phyloP scores from a whole-genome alignment of 2,113 vertebrate genomes.

The Passer montanus region DNA sequence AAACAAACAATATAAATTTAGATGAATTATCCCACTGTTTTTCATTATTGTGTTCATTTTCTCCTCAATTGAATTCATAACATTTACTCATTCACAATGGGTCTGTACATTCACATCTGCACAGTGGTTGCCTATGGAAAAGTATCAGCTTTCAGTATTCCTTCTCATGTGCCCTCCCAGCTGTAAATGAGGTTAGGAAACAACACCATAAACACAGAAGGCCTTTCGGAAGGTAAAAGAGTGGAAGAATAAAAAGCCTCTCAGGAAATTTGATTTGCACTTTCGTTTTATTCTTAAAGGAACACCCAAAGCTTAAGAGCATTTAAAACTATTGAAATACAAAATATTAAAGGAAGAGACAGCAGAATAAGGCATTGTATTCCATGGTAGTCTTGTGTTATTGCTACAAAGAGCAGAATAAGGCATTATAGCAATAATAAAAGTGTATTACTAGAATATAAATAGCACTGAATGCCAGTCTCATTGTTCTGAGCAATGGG shows the following conservation, averaged over 20 bases:
- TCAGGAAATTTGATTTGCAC: slow-evolving; percentile 20
- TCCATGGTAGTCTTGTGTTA: not conserved
- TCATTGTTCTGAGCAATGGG: not conserved
- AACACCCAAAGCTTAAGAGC: slow-evolving; percentile 30
- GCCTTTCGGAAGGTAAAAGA: not conserved
- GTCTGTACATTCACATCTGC: slow-evolving; percentile 7
- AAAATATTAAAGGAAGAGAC: slow-evolving; percentile 50
- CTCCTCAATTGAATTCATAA: slow-evolving; percentile 14
- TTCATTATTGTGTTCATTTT: slow-evolving; percentile 16
- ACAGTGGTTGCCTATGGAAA: not conserved
- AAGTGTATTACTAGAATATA: not conserved
- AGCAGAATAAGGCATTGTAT: slow-evolving; percentile 7
- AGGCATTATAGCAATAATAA: slow-evolving; percentile 11
- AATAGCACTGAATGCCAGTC: slow-evolving; percentile 42
- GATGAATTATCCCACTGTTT: not conserved
- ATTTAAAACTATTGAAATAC: slow-evolving; percentile 18
- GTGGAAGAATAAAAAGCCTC: not conserved
- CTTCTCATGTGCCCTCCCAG: slow-evolving; percentile 4
- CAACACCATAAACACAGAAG: not conserved
- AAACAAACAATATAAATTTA: not conserved
- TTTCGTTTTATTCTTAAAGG: slow-evolving; percentile 1
- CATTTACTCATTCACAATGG: not conserved
- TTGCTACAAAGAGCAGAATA: not conserved
- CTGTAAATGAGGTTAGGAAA: slow-evolving; percentile 46
- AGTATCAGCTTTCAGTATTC: slow-evolving; percentile 18